Base-by-base conservation (phyloP, 2,888 invertebrate species). In the Calameuta filiformis region DNA sequence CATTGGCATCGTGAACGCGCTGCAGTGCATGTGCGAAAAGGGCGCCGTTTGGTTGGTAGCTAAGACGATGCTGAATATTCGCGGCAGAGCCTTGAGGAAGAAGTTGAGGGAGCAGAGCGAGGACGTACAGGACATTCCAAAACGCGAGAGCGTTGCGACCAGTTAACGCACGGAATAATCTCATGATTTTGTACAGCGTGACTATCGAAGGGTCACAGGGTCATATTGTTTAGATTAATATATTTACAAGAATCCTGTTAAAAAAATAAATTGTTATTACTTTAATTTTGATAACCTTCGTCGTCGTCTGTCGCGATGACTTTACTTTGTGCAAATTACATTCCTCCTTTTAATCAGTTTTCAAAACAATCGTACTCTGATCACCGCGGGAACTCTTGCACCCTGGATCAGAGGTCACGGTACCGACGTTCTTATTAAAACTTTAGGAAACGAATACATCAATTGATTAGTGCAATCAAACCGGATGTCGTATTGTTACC, bases 1-100 rank as follows among this genome's bases (percentile, higher is more conserved):
- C 87, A 92, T 94, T 11, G 91, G 89, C 11, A 85, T 92, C 33
- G 85, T 95, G 11, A 92, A 93, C 37, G 86, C 88, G 0, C 86
- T 95, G 40, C 91, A 93, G 35, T 89, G 91, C 6, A 76, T 93
- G 0, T 94, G 94, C 3, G 93, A 94, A 2, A 90, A 89, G 35
- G 93, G 95, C 35, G 93, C 93, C 0, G 92, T 94, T 11, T 95
- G 95, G 94, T 85, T 95, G 12, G 93, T 95, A 33, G 93, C 93
- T 3, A 93, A 94, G 74, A 94, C 94, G 0, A 94, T 95, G 94
- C 93, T 95, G 82, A 95, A 94, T 84, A 94, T 94, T 81, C 93
- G 95, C 81, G 91, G 93, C 40, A 93, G 94, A 81, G 93, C 93
- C 9, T 87, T 95, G 69, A 94, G 93, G 86, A 93, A 93, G 91